Percentiles rank a stretch among this genome's conserved stretches.
These are phyloP conservation scores for Thelaira solivaga DNA, from an alignment of 2,888 invertebrate species.

Conservation along the genomic window DNA sequence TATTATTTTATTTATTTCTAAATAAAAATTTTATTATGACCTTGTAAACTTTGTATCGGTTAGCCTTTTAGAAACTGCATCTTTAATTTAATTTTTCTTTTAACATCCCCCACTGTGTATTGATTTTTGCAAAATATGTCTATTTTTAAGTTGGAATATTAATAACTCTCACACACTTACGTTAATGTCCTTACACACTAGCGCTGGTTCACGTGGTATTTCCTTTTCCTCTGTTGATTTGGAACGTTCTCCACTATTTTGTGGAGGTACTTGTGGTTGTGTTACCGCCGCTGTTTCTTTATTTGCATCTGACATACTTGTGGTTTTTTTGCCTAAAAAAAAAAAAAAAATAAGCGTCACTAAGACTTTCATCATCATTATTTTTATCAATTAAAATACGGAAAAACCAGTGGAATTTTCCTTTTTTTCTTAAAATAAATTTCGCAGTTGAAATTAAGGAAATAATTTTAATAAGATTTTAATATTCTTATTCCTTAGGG, in stretches of 20 bases:
- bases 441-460: not conserved
- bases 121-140: too few relatives aligned
- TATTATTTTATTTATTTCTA: not conserved
- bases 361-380: not conserved
- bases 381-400: slow-evolving; percentile 28
- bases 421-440: not conserved
- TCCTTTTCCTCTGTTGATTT: slow-evolving; percentile 81
- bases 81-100: too few relatives aligned
- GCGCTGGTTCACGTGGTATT: slow-evolving; percentile 86
- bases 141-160: too few relatives aligned
- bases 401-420: slow-evolving; percentile 21
- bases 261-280: slow-evolving; percentile 66
- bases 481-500: not conserved
- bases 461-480: not conserved
- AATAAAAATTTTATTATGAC: too few relatives aligned
- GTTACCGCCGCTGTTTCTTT: slow-evolving; percentile 65
- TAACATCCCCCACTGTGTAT: too few relatives aligned
- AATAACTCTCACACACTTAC: slow-evolving; percentile 78
- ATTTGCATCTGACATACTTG: slow-evolving; percentile 72
- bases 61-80: too few relatives aligned
- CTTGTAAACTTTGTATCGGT: too few relatives aligned
- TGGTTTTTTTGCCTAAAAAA: slow-evolving; percentile 66
- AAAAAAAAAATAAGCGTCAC: slow-evolving; percentile 41
- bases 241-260: slow-evolving; percentile 74
- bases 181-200: slow-evolving; percentile 86